Conservation (phyloP, 2,888 invertebrate species). For the Pecten maximus region DNA sequence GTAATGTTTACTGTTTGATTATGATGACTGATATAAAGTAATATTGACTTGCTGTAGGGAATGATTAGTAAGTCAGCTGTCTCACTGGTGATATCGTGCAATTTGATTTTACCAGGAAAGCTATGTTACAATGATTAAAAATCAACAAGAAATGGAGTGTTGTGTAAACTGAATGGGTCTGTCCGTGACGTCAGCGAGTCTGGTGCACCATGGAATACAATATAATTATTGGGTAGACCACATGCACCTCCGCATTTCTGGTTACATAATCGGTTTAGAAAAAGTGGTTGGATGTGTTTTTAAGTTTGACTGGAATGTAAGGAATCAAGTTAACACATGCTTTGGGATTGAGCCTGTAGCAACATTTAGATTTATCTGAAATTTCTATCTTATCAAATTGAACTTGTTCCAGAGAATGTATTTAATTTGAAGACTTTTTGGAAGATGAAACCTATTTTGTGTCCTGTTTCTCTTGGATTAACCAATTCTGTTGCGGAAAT, state of each 20-base stretch:
- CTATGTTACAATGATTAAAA: background rate
- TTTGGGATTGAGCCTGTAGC: background rate
- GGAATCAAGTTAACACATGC: slow-evolving; percentile 25
- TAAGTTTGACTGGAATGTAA: slow-evolving; percentile 16
- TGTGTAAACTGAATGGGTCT: background rate
- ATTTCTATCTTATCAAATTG: slow-evolving; percentile 31
- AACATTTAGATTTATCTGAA: slow-evolving; percentile 29
- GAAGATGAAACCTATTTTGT: slow-evolving; percentile 19
- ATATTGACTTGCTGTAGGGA: background rate
- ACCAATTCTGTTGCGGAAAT: slow-evolving; percentile 22
- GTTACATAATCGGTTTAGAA: slow-evolving; percentile 31
- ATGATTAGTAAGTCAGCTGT: background rate
- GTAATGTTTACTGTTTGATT: too few relatives aligned
- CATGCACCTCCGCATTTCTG: slow-evolving; percentile 12
- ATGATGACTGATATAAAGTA: too few relatives aligned
- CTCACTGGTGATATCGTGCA: background rate
- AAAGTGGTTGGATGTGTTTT: slow-evolving; percentile 35
- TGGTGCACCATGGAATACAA: background rate
- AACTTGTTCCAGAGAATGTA: slow-evolving; percentile 29
- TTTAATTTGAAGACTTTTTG: slow-evolving; percentile 11
- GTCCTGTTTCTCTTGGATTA: slow-evolving; percentile 2
- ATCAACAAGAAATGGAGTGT: background rate
- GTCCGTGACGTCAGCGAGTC: background rate
- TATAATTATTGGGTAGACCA: background rate
- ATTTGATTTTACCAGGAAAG: background rate